Evolutionary conservation across 2,888 invertebrate species (phyloP).

Genomic region (Acanthoscelides obtectus): DNA sequence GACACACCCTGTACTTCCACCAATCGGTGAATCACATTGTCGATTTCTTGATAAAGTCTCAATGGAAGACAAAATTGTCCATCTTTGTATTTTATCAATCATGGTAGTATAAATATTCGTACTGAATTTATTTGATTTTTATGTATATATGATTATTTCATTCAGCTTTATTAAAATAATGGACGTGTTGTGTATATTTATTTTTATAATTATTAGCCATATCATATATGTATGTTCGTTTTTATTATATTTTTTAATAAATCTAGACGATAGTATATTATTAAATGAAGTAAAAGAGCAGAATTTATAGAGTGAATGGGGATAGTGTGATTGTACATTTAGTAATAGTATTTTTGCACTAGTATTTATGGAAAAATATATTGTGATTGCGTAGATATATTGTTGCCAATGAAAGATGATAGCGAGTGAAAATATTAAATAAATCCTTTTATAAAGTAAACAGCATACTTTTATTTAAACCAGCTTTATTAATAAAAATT

Average conservation of each 20-base stretch:
- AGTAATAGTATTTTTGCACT: conserved; percentile 49
- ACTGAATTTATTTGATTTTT: conserved; percentile 11
- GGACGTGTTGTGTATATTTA: conserved; percentile 26
- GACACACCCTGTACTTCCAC: too few relatives aligned
- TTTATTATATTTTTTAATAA: conserved; percentile 25
- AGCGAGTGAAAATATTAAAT: conserved; percentile 27
- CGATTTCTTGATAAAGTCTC: too few relatives aligned
- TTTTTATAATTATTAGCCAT: conserved; percentile 24
- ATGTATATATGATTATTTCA: conserved; percentile 13
- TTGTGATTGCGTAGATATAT: conserved; percentile 43
- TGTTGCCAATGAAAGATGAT: conserved; percentile 36
- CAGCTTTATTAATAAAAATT: neutral
- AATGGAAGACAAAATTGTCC: neutral
- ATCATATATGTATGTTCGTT: conserved; percentile 21
- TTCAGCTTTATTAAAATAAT: conserved; percentile 22
- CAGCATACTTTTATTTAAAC: neutral
- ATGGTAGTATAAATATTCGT: conserved; percentile 12
- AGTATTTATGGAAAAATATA: conserved; percentile 44
- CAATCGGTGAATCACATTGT: too few relatives aligned
- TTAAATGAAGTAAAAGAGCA: conserved; percentile 23
- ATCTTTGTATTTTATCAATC: neutral
- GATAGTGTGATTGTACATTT: conserved; percentile 35
- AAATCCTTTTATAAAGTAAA: conserved; percentile 22
- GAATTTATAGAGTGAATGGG: conserved; percentile 31
- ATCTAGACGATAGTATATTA: conserved; percentile 22